Percentiles rank a stretch among this genome's conserved stretches.
These are phyloP conservation scores for Cyrtodaria siliqua DNA, from an alignment of 2,888 invertebrate genomes.

Conservation along the genomic window DNA sequence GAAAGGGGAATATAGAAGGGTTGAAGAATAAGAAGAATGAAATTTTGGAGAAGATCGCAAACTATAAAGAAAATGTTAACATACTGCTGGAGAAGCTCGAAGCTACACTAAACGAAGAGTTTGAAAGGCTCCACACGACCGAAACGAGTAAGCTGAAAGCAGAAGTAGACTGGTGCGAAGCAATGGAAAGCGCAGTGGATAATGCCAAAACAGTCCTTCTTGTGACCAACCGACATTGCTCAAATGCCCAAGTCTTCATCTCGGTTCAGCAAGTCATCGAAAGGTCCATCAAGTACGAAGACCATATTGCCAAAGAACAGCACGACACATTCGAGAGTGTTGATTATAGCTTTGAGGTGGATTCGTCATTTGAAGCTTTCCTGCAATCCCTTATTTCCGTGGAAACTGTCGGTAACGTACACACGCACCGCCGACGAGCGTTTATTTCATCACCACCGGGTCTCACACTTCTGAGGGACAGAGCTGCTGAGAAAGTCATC, in stretches of 20 bases:
- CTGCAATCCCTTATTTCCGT: conserved; percentile 58
- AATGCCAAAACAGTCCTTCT: conserved; percentile 58
- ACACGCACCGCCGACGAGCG: conserved; percentile 56
- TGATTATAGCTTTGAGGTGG: conserved; percentile 65
- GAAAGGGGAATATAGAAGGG: conserved; percentile 44
- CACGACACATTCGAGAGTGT: conserved; percentile 51
- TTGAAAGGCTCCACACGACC: conserved; percentile 41
- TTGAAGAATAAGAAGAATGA: conserved; percentile 52
- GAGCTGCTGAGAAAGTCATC: conserved; percentile 54
- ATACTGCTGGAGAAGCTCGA: conserved; percentile 57
- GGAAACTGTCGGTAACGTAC: conserved; percentile 57
- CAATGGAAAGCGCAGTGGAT: conserved; percentile 52
- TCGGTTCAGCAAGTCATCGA: conserved; percentile 63
- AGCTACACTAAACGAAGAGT: conserved; percentile 38
- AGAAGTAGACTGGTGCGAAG: conserved; percentile 56
- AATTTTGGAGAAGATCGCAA: conserved; percentile 55
- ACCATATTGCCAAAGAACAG: conserved; percentile 56
- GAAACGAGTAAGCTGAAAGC: conserved; percentile 38
- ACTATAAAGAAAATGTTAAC: conserved; percentile 60
- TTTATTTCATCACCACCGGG: conserved; percentile 57
- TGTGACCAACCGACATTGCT: conserved; percentile 62
- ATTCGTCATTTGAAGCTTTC: conserved; percentile 57
- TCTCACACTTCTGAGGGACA: conserved; percentile 51
- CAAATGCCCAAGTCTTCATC: conserved; percentile 64
- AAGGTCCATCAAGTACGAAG: conserved; percentile 56